phyloP scores from a whole-genome alignment of 2,888 invertebrate species.

The Apotomis turbidana region DNA sequence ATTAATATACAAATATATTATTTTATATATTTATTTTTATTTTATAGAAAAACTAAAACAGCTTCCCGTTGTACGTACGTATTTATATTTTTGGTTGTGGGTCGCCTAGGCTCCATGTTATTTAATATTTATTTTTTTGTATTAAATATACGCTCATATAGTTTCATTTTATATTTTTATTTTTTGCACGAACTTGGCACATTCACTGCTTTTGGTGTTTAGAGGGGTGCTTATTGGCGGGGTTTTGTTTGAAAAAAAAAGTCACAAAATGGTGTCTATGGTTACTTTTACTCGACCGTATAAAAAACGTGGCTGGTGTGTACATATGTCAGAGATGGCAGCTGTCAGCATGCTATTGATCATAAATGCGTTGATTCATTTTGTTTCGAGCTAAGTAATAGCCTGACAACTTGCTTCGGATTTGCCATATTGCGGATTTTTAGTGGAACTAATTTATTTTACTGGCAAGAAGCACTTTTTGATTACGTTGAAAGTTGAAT shows the following conservation, averaged over 20 bases:
- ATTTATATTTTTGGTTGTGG: constrained; percentile 38
- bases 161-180: constrained; percentile 45
- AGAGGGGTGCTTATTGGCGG: constrained; percentile 22
- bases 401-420: too few species aligned
- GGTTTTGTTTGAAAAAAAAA: constrained; percentile 10
- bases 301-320: neutral
- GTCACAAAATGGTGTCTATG: neutral
- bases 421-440: too few species aligned
- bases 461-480: too few species aligned
- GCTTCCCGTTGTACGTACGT: constrained; percentile 49
- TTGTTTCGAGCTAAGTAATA: neutral
- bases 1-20: constrained; percentile 24
- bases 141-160: constrained; percentile 41
- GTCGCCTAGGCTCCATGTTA: constrained; percentile 42
- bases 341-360: neutral
- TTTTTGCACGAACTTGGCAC: constrained; percentile 59
- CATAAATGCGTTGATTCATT: neutral
- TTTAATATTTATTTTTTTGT: constrained; percentile 48
- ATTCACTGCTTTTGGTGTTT: constrained; percentile 58
- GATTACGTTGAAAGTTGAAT: too few species aligned
- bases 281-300: neutral
- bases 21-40: constrained; percentile 41
- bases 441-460: too few species aligned
- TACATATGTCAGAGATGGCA: neutral
- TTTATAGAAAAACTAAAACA: constrained; percentile 48